Base-by-base conservation (phyloP, 2,113 vertebrate species). In the Cebidichthys violaceus region DNA sequence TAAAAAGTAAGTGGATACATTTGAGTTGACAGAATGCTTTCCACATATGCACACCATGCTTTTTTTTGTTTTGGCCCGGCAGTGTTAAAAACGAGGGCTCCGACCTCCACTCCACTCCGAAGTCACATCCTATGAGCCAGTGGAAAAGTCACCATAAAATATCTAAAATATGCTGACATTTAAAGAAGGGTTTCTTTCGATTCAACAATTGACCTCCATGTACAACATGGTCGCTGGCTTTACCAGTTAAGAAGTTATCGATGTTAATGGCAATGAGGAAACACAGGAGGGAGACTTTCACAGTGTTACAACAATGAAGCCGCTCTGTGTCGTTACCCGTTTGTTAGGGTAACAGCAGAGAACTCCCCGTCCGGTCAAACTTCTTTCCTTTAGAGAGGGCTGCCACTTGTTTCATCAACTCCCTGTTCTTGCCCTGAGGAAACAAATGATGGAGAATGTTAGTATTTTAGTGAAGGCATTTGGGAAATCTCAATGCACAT, bases 361-460 rank as follows among this genome's bases (percentile, higher is more conserved):
- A 95, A 75, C 96, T 97, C 87, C 97, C 98, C 84, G 97, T 97
- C 93, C 97, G 97, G 92, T 99, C 98, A 91, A 99, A 98, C 92
- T 99, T 99, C 95, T 99, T 99, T 88, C 98, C 98, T 95, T 99
- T 99, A 7, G 98, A 99, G 83, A 99, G 94, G 0, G 98, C 97
- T 54, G 98, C 98, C 39, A 99, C 98, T 93, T 99, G 98, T 83
- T 99, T 99, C 95, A 99, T 96, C 87, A 99, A 93, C 93, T 99
- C 98, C 92, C 98, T 95, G 96, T 99, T 99, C 95, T 99, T 99
- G 66, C 96, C 92, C 98, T 99, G 95, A 78, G 92, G 92, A 88
- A 57, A 91, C n/a, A 88, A 80, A 90, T 69, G 13, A 92, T 24
- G 3, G 27, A 86, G 0, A 31, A 20, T 74, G 54, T 90, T 4